These are phyloP conservation scores for Sebastes oblongus DNA, from an alignment of 2,797 vertebrate species.

Conservation along the genomic window DNA sequence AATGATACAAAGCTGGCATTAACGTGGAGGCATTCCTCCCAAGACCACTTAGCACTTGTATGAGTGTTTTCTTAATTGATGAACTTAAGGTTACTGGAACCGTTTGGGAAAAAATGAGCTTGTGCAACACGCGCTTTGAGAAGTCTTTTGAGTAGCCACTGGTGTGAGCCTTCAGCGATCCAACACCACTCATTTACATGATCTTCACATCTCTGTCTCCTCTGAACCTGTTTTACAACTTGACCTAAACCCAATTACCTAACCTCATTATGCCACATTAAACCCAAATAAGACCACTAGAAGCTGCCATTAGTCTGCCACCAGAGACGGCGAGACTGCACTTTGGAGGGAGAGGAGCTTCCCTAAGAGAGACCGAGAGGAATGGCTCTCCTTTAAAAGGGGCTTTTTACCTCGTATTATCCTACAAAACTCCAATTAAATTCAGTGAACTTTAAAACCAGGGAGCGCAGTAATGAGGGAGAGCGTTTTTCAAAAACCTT, in stretches of 20 bases:
- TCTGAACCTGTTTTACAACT: slow-evolving; percentile 84
- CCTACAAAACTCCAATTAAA: slow-evolving; percentile 85
- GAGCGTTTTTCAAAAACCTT: slow-evolving; percentile 64
- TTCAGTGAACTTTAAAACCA: slow-evolving; percentile 82
- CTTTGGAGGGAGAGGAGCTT: slow-evolving; percentile 74
- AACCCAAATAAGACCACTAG: slow-evolving; percentile 83
- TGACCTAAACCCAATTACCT: slow-evolving; percentile 86
- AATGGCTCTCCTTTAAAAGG: slow-evolving; percentile 76
- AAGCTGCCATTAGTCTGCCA: slow-evolving; percentile 80
- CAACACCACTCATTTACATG: slow-evolving; percentile 78
- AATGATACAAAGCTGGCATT: slow-evolving; percentile 51
- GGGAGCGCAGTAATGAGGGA: slow-evolving; percentile 72
- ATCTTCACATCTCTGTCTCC: slow-evolving; percentile 76
- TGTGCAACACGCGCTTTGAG: slow-evolving; percentile 14
- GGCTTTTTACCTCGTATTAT: slow-evolving; percentile 79
- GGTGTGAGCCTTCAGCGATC: slow-evolving; percentile 60
- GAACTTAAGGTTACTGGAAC: slow-evolving; percentile 62
- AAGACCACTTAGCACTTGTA: slow-evolving; percentile 72
- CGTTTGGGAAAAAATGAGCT: slow-evolving; percentile 25
- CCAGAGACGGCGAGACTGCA: slow-evolving; percentile 72
- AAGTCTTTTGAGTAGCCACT: slow-evolving; percentile 51
- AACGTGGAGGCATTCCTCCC: slow-evolving; percentile 55
- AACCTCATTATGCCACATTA: slow-evolving; percentile 86
- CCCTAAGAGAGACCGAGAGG: slow-evolving; percentile 73
- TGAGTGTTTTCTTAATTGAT: slow-evolving; percentile 71